Evolutionary conservation across 2,113 vertebrate species (phyloP), one percentile per base, ranked within the genome.

Genomic region (Parus major): DNA sequence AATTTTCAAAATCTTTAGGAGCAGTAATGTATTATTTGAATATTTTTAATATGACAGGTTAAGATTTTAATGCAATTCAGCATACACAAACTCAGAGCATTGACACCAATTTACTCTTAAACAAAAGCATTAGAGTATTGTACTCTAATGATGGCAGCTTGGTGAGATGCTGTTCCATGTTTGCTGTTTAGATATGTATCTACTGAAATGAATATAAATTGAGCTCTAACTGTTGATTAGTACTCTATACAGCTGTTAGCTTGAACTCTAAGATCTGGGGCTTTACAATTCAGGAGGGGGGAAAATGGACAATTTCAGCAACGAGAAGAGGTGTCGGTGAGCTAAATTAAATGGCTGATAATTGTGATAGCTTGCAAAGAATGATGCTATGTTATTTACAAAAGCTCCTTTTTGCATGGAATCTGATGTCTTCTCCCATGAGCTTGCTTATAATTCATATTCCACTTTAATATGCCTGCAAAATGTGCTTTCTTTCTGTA

Each of bases 401-500:
- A 98, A 98, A 98, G 98, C 98, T 92, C 95, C 97, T 97, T 98
- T 99, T 98, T 98, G 98, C 98, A 98, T 99, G 98, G 98, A 98
- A 98, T 99, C 98, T 98, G 98, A 98, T 97, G 97, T 98, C 98
- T 98, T 98, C 98, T 99, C 99, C 98, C 98, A 98, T 96, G 98
- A 98, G 98, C 97, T 97, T 96, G 98, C 98, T 98, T 98, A 96
- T 98, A 98, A 99, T 98, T 99, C 98, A 98, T 98, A 98, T 98
- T 98, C 98, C 96, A 96, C 98, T 98, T 98, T 98, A 98, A 98
- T 98, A 97, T 97, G 98, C 95, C 96, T 98, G 98, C 98, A 98
- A 98, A 99, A 98, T 98, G 98, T 98, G 98, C 98, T 99, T 94
- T 98, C 98, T 98, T 97, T 97, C 80, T 98, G 99, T 98, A 98